A percentile compares a stretch with the other conserved stretches of the same genome.
Evolutionary conservation across 2,113 vertebrate genomes (phyloP).

Genomic region (Oceanodroma tethys): DNA sequence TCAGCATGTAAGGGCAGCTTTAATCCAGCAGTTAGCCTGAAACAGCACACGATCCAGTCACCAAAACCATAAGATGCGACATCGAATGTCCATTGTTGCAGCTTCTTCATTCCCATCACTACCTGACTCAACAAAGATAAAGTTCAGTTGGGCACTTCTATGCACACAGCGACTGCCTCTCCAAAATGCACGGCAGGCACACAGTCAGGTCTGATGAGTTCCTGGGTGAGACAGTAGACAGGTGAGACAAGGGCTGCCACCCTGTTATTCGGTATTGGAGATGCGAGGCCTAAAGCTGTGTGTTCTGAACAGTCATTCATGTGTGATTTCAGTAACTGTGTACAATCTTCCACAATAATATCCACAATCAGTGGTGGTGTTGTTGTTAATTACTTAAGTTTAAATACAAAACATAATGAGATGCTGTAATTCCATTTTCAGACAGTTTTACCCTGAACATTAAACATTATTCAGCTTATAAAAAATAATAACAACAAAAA

Average conservation of each 20-base stretch:
- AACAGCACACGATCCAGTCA: neutral
- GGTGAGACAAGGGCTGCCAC: neutral
- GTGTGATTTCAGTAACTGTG: neutral
- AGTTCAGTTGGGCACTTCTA: neutral
- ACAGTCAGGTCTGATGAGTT: neutral
- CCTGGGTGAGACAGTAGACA: neutral
- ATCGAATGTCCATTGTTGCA: neutral
- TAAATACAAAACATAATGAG: neutral
- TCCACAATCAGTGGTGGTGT: neutral
- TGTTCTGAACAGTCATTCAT: neutral
- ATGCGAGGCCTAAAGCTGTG: neutral
- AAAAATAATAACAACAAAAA: neutral
- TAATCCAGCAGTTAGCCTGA: neutral
- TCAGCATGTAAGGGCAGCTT: neutral
- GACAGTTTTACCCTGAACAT: neutral
- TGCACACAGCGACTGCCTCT: rapidly evolving
- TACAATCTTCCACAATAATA: neutral
- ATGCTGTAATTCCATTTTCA: neutral
- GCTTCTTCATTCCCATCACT: neutral
- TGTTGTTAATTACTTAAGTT: neutral
- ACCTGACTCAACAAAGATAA: neutral
- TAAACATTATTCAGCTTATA: conserved; percentile 15
- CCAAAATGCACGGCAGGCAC: neutral
- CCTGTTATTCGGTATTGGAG: rapidly evolving
- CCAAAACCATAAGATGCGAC: neutral